Evolutionary conservation across 2,113 vertebrate genomes (phyloP).

Genomic region (Daphoenositta chrysoptera): DNA sequence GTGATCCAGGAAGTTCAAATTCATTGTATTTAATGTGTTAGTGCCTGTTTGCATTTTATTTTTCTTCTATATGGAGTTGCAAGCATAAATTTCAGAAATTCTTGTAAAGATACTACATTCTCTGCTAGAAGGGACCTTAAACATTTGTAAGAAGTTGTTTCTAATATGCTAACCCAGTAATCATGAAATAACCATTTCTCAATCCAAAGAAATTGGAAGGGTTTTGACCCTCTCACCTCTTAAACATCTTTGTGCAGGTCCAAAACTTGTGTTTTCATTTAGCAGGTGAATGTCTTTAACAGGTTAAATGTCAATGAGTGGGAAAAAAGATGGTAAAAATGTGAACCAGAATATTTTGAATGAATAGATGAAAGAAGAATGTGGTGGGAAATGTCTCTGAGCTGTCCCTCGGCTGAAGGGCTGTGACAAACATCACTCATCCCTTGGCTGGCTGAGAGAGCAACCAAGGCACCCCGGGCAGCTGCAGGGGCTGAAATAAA

Average conservation of each 20-base stretch:
- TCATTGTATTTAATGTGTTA: neutral
- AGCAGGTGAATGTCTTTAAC: neutral
- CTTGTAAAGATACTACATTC: neutral
- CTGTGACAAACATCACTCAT: neutral
- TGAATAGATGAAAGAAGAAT: neutral
- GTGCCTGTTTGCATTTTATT: neutral
- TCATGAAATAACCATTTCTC: neutral
- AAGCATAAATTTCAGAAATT: neutral
- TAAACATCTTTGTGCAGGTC: neutral
- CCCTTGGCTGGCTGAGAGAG: neutral
- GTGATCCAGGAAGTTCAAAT: neutral
- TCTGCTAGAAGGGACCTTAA: neutral
- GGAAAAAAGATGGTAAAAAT: neutral
- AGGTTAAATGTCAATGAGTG: neutral
- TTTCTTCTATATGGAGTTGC: neutral
- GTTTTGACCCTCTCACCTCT: neutral
- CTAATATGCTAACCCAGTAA: neutral
- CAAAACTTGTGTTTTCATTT: neutral
- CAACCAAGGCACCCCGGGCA: neutral
- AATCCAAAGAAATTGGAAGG: neutral
- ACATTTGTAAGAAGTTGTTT: neutral
- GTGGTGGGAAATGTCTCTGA: neutral
- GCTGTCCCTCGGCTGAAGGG: neutral
- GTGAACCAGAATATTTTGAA: neutral
- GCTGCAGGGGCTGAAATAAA: neutral